Evolutionary conservation across 2,888 invertebrate species (phyloP).

Genomic region (Eupithecia dodoneata): DNA sequence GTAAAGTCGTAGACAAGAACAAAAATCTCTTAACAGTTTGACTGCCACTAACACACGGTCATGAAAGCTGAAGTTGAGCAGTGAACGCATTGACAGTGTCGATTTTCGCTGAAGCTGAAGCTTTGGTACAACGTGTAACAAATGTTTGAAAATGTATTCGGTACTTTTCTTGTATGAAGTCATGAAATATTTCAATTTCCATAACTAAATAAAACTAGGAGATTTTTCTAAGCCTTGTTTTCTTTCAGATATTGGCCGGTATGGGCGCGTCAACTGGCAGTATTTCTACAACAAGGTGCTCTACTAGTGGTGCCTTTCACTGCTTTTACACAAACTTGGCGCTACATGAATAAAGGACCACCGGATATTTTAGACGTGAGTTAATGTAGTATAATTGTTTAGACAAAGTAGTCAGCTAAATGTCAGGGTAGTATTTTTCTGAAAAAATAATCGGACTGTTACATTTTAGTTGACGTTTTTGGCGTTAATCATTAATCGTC

Average conservation of each 20-base stretch:
- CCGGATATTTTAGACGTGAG: conserved; percentile 94
- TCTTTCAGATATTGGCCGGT: conserved; percentile 89
- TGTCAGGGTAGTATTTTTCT: too few species aligned
- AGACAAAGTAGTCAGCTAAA: too few species aligned
- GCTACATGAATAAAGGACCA: conserved; percentile 92
- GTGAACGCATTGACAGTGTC: too few species aligned
- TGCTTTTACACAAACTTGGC: conserved; percentile 87
- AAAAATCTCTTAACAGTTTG: not conserved
- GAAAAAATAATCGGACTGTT: too few species aligned
- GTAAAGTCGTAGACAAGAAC: not conserved
- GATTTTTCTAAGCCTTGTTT: not conserved
- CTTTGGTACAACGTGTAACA: too few species aligned
- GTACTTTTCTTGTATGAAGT: not conserved
- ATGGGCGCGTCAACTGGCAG: conserved; percentile 91
- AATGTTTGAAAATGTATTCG: too few species aligned
- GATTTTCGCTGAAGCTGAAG: too few species aligned
- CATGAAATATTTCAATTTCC: not conserved
- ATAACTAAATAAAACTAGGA: not conserved
- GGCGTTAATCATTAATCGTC: too few species aligned
- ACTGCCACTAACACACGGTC: too few species aligned
- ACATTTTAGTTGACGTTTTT: too few species aligned
- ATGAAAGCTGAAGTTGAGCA: too few species aligned
- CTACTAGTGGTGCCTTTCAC: conserved; percentile 89
- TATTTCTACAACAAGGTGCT: conserved; percentile 88
- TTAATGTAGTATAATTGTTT: not conserved